Evolutionary conservation across 2,888 invertebrate genomes (phyloP), one percentile per base, ranked within the genome.

Genomic region (Carcina quercana): DNA sequence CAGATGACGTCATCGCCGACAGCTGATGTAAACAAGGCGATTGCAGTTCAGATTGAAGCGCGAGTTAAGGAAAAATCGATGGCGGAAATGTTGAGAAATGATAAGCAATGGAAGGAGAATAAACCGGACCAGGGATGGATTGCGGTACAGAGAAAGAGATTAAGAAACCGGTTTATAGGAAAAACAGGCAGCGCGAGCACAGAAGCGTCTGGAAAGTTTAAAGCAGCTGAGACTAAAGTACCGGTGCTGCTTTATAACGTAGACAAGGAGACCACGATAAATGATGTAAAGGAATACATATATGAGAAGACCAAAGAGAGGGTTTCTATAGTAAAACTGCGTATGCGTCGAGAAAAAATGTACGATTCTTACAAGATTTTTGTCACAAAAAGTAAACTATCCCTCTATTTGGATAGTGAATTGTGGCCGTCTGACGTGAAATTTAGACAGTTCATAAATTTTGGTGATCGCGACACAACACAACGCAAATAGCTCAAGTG

Each of bases 211-310:
- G 3, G 8, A 3, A 37, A 29, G 7, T 43, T 41, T 25, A 37
- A 34, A 20, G 40, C 42, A 3, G 42, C 45, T 5, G 39, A 39
- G 1, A 15, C 21, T 2, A 38, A 37, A 25, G 24, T 40, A 1
- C 42, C 41, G 0, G 22, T 41, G 5, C 41, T 34, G 34, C 37
- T 45, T 13, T 38, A 34, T 24, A 42, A 43, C 17, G 40, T 46
- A 8, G 22, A 27, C 17, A 34, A 36, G 24, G 40, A 42, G 2
- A 34, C 39, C 1, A 19, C 25, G 7, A 36, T 33, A 25, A 7
- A 13, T 3, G 38, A 43, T 13, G 41, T 43, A 22, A 25, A 21
- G 15, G 27, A 32, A 12, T 41, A 43, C 11, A 30, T 43, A 8
- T 8, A 37, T 1, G 27, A 30, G 1, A 42, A 40, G 31, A 42